phyloP scores from a whole-genome alignment of 2,113 vertebrate genomes.

The Pygoscelis antarcticus region DNA sequence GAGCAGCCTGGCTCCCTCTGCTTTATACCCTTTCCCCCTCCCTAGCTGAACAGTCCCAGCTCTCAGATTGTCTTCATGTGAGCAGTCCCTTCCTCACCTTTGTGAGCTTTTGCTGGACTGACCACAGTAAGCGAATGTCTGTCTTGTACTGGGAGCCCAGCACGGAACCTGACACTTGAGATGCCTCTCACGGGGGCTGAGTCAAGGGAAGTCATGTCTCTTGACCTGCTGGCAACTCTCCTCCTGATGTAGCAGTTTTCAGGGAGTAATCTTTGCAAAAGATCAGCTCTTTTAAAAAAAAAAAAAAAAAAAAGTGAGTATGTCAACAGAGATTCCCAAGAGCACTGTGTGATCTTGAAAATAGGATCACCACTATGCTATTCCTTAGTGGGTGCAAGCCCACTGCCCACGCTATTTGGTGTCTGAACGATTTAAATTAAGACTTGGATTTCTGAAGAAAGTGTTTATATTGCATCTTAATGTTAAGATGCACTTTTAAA shows the following conservation, averaged over 20 bases:
- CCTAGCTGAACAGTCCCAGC: background rate
- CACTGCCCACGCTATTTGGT: background rate
- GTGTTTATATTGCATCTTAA: background rate
- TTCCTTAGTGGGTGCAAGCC: background rate
- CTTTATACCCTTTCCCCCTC: background rate
- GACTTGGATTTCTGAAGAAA: background rate
- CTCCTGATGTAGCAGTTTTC: background rate
- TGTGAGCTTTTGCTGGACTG: background rate
- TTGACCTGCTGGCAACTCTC: background rate
- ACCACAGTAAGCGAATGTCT: background rate
- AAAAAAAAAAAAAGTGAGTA: background rate
- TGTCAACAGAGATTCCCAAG: background rate
- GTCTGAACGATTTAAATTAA: background rate
- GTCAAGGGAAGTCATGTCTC: background rate
- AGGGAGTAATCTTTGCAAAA: background rate
- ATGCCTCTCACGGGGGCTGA: background rate
- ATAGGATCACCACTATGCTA: background rate
- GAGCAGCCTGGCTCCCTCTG: background rate
- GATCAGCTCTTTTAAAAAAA: background rate
- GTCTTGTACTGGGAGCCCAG: background rate
- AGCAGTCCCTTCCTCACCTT: background rate
- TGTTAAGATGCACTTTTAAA: background rate
- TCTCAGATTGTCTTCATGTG: background rate
- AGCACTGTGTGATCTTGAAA: background rate
- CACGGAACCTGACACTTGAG: accelerated